Evolutionary conservation across 1,140 invertebrate genomes (phyloP).

Genomic region (Acyrthosiphon pisum): DNA sequence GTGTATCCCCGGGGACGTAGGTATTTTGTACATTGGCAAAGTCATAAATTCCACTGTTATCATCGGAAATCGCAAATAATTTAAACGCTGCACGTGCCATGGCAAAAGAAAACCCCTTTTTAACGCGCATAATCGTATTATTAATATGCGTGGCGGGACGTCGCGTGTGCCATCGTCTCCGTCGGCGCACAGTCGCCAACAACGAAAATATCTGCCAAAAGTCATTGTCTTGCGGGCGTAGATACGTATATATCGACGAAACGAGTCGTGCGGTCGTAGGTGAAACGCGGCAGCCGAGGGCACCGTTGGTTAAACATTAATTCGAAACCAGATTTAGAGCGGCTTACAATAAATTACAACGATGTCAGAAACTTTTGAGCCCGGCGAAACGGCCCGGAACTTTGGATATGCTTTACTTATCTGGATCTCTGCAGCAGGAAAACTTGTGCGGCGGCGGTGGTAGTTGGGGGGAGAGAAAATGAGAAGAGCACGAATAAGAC

Average conservation of each 20-base stretch:
- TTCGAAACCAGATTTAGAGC: slow-evolving; percentile 33
- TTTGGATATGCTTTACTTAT: slow-evolving; percentile 51
- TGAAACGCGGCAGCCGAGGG: background rate
- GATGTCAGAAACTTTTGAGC: slow-evolving; percentile 45
- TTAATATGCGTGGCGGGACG: background rate
- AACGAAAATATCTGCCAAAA: background rate
- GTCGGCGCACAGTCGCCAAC: background rate
- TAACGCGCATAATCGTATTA: background rate
- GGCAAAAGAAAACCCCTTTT: background rate
- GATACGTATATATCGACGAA: background rate
- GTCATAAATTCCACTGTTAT: background rate
- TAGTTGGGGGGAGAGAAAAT: background rate
- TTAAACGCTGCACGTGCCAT: too few relatives aligned
- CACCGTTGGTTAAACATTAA: slow-evolving; percentile 49
- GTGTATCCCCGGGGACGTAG: background rate
- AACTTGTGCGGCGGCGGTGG: background rate
- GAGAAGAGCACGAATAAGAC: background rate
- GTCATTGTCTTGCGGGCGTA: background rate
- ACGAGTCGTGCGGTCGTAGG: background rate
- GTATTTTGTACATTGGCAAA: too few relatives aligned
- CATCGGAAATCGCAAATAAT: background rate
- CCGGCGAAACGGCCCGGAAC: slow-evolving; percentile 38
- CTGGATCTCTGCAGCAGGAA: slow-evolving; percentile 15
- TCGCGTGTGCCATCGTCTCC: background rate
- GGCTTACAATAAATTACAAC: slow-evolving; percentile 40